phyloP scores from a whole-genome alignment of 2,797 vertebrate species.

The Trichosurus vulpecula region DNA sequence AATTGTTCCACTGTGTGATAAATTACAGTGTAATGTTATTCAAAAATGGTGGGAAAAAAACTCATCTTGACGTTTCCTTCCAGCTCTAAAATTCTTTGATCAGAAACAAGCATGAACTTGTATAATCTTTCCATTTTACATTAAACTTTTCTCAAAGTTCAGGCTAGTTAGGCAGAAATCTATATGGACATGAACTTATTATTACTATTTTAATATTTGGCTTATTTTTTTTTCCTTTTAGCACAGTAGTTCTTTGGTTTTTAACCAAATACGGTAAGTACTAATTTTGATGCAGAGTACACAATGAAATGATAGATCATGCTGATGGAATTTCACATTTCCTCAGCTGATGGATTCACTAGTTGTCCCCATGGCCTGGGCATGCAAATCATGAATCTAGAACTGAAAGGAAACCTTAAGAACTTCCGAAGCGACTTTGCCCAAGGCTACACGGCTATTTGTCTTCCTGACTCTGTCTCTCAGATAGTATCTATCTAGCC shows the following conservation, averaged over 20 bases:
- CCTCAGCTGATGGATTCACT: neutral
- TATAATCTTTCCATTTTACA: neutral
- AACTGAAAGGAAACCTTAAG: neutral
- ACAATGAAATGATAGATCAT: neutral
- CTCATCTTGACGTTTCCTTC: neutral
- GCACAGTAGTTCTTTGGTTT: constrained; percentile 15
- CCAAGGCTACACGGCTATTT: neutral
- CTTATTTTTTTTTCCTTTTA: neutral
- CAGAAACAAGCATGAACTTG: neutral
- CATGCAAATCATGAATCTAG: neutral
- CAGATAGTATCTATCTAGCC: neutral
- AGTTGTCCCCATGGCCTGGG: neutral
- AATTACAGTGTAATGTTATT: neutral
- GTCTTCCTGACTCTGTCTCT: neutral
- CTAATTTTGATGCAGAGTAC: neutral
- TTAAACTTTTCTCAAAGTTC: neutral
- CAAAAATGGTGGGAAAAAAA: neutral
- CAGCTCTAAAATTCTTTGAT: neutral
- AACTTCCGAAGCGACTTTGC: neutral
- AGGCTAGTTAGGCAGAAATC: neutral
- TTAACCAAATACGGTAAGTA: neutral
- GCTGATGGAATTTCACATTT: neutral
- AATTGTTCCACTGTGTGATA: neutral
- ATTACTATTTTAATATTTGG: neutral
- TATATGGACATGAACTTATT: neutral